Evolutionary conservation across 1,140 invertebrate species (phyloP).

Genomic region (Drosophila subpulchrella): DNA sequence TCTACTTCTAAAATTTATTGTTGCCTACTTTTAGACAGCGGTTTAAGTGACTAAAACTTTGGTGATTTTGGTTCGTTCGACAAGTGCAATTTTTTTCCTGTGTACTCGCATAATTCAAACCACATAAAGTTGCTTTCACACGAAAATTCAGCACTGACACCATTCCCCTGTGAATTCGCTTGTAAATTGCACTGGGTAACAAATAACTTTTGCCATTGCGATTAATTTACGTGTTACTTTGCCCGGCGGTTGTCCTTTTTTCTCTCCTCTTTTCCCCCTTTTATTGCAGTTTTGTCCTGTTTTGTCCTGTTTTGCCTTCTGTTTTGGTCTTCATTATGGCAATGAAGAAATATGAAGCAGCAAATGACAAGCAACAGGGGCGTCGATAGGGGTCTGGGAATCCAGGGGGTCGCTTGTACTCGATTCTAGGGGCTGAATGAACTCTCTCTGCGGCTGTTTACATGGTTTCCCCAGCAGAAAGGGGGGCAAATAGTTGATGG

Average conservation of each 20-base stretch:
- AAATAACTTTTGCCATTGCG: constrained; percentile 39
- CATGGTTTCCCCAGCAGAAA: background rate
- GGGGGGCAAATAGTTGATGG: background rate
- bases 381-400: constrained; percentile 5
- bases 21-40: no score
- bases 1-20: no score
- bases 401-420: background rate
- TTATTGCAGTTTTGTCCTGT: constrained; percentile 3
- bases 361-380: constrained; percentile 45
- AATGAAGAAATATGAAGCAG: constrained; percentile 72
- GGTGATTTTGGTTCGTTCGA: background rate
- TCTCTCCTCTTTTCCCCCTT: background rate
- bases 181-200: constrained; percentile 17
- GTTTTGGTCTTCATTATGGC: constrained; percentile 35
- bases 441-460: constrained; percentile 7
- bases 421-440: constrained; percentile 4
- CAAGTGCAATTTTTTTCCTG: background rate
- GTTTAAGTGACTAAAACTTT: background rate
- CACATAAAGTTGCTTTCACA: background rate
- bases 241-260: constrained; percentile 4
- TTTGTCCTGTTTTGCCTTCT: constrained; percentile 4
- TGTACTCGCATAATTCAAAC: background rate
- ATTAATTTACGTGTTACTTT: constrained; percentile 40
- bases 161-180: background rate
- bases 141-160: background rate